A percentile compares a stretch with the other conserved stretches of the same genome.
Conservation (phyloP, 2,113 vertebrate species). For the Erythrolamprus reginae region DNA sequence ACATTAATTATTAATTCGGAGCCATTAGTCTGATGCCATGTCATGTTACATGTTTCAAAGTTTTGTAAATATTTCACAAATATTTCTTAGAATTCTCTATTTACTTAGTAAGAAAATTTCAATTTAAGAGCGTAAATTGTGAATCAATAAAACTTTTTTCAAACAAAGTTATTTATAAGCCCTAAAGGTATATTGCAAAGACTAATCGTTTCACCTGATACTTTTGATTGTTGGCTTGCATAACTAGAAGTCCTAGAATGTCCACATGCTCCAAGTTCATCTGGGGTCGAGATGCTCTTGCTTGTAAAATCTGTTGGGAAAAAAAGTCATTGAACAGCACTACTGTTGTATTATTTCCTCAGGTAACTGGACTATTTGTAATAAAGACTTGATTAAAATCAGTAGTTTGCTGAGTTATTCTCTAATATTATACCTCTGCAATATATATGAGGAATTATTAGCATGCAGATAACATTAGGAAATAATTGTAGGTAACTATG, state of each 20-base stretch:
- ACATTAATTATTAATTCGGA: conserved; percentile 12
- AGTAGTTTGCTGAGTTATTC: neutral
- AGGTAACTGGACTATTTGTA: neutral
- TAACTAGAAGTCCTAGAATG: conserved; percentile 91
- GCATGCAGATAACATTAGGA: neutral
- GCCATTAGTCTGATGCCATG: neutral
- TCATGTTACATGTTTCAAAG: neutral
- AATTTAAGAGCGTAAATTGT: neutral
- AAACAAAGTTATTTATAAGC: neutral
- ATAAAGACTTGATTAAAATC: neutral
- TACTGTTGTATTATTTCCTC: neutral
- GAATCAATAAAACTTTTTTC: neutral
- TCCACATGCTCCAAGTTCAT: conserved; percentile 78
- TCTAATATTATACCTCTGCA: neutral
- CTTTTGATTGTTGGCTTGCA: conserved; percentile 90
- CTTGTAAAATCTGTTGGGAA: conserved; percentile 66
- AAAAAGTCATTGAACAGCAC: conserved; percentile 27
- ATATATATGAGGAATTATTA: neutral
- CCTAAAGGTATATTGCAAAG: neutral
- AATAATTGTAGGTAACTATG: neutral
- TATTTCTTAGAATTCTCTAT: neutral
- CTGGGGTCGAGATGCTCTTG: conserved; percentile 82
- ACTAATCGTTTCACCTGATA: conserved; percentile 78
- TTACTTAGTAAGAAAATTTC: neutral
- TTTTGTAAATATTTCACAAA: neutral